These are phyloP conservation scores for Elmis aenea DNA, from an alignment of 2,888 invertebrate genomes.

Conservation along the genomic window DNA sequence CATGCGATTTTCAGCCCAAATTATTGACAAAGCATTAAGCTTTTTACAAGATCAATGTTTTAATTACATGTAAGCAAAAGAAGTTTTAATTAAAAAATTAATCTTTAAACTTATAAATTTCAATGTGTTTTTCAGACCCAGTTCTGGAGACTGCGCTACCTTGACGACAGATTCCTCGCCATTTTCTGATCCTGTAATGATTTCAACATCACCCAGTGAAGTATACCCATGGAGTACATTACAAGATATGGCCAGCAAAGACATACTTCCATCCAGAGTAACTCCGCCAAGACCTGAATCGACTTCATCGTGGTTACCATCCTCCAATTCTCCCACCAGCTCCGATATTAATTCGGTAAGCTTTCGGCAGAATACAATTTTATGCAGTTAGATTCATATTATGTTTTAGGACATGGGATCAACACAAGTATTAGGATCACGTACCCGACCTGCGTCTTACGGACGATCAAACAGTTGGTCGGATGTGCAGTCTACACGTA, in stretches of 20 bases:
- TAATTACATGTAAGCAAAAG: slow-evolving; percentile 52
- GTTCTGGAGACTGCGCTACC: slow-evolving; percentile 48
- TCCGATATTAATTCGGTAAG: not conserved
- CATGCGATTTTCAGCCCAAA: slow-evolving; percentile 51
- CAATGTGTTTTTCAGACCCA: slow-evolving; percentile 44
- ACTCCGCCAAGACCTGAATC: slow-evolving; percentile 28
- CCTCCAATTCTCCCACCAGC: slow-evolving; percentile 12
- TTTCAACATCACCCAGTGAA: slow-evolving; percentile 40
- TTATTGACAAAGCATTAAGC: slow-evolving; percentile 55
- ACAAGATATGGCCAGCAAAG: slow-evolving; percentile 29
- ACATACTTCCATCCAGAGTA: slow-evolving; percentile 26
- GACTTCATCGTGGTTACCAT: slow-evolving; percentile 31
- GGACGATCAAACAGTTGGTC: slow-evolving; percentile 51
- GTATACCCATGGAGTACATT: slow-evolving; percentile 41
- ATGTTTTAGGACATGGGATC: slow-evolving; percentile 22
- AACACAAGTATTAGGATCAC: slow-evolving; percentile 31
- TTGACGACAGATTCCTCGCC: slow-evolving; percentile 27
- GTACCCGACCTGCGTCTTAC: slow-evolving; percentile 47
- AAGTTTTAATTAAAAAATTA: slow-evolving; percentile 2
- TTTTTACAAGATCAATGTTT: slow-evolving; percentile 56
- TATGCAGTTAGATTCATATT: not conserved
- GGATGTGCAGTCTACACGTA: slow-evolving; percentile 22
- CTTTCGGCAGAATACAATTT: too few species aligned
- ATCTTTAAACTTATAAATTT: not conserved
- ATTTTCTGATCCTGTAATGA: slow-evolving; percentile 31